Evolutionary conservation across 2,113 vertebrate species (phyloP).

Genomic region (Grammomys dolichurus): DNA sequence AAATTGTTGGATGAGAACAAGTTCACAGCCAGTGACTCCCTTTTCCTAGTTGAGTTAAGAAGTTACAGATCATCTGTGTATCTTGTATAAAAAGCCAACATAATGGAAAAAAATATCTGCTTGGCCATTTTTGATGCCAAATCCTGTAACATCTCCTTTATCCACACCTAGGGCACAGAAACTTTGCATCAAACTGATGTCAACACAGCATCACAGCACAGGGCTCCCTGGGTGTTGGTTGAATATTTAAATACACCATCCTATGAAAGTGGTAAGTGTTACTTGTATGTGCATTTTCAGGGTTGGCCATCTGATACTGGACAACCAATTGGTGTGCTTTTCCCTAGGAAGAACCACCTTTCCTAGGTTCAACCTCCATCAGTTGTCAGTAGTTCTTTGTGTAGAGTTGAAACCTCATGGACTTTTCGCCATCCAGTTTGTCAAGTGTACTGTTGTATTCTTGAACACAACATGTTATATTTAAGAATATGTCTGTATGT

Average conservation of each 20-base stretch:
- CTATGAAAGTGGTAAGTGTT: neutral
- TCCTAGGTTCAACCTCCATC: neutral
- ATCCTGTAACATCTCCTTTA: neutral
- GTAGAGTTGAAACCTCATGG: too few relatives aligned
- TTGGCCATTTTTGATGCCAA: neutral
- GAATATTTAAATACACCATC: neutral
- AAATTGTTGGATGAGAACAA: neutral
- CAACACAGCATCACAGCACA: fast-evolving
- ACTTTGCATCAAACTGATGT: neutral
- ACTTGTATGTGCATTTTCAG: neutral
- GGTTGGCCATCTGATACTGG: neutral
- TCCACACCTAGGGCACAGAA: neutral
- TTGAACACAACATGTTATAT: neutral
- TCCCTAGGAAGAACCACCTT: neutral
- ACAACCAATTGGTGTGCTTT: neutral
- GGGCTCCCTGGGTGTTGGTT: neutral
- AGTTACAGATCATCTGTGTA: neutral
- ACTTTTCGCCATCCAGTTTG: neutral
- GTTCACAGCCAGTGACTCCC: neutral
- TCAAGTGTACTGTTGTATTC: neutral
- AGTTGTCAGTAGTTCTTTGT: neutral
- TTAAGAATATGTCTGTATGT: neutral
- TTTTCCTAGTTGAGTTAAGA: neutral
- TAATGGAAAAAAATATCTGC: neutral
- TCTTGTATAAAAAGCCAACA: neutral